Conservation (phyloP, 2,113 vertebrate genomes). For the Ariopsis seemanni region DNA sequence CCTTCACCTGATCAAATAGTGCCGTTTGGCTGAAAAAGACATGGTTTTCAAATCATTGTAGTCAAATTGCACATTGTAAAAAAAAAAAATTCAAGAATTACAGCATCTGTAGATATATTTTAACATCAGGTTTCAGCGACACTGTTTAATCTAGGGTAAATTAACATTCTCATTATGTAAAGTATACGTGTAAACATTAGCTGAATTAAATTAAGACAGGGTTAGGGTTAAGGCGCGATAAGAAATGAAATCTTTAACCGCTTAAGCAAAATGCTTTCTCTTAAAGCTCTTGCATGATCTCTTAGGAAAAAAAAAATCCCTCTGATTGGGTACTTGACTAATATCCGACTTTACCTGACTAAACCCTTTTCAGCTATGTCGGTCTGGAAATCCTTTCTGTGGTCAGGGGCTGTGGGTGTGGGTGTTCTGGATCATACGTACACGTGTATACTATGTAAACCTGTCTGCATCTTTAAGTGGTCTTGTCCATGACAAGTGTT, state of each 20-base stretch:
- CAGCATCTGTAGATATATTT: not conserved
- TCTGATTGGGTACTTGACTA: not conserved
- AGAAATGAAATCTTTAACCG: conserved; percentile 59
- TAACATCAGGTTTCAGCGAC: not conserved
- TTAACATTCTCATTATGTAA: not conserved
- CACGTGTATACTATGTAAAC: conserved; percentile 23
- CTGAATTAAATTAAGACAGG: not conserved
- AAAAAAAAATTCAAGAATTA: not conserved
- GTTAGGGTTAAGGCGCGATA: not conserved
- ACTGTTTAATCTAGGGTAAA: not conserved
- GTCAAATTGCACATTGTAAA: not conserved
- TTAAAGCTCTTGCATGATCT: conserved; percentile 62
- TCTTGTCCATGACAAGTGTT: not conserved
- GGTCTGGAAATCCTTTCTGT: conserved; percentile 23
- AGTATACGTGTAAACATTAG: not conserved
- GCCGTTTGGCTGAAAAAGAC: conserved; percentile 67
- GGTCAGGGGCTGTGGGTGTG: conserved; percentile 24
- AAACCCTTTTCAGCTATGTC: conserved; percentile 37
- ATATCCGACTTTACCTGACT: conserved; percentile 32
- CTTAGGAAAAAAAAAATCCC: not conserved
- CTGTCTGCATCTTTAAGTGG: conserved; percentile 19
- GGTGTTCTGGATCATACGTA: conserved; percentile 25
- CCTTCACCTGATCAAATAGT: conserved; percentile 52
- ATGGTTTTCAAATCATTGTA: conserved; percentile 5
- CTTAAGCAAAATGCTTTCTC: conserved; percentile 43